A percentile compares a stretch with the other conserved stretches of the same genome.
Evolutionary conservation across 2,797 vertebrate species (phyloP).

Genomic region (Chelon auratus): DNA sequence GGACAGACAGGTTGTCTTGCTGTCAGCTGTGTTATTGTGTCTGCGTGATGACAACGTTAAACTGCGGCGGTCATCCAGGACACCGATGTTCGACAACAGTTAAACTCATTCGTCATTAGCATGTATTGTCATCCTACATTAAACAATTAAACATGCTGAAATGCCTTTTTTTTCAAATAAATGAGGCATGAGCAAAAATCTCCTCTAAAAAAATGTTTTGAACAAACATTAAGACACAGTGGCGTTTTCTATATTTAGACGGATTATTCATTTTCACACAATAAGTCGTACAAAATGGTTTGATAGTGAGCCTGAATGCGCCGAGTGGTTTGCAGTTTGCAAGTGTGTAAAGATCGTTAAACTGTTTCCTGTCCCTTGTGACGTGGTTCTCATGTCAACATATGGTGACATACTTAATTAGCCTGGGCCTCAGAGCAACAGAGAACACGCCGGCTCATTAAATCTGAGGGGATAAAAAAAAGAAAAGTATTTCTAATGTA

Average conservation of each 20-base stretch:
- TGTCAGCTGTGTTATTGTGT: conserved; percentile 53
- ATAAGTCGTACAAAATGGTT: conserved; percentile 2
- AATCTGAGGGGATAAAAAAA: conserved; percentile 4
- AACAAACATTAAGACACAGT: no score
- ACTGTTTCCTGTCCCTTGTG: conserved; percentile 36
- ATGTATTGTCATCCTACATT: conserved; percentile 32
- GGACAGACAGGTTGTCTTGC: conserved; percentile 56
- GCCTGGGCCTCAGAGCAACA: conserved; percentile 35
- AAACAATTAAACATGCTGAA: conserved; percentile 17
- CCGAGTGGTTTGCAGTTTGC: neutral
- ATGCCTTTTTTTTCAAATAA: neutral
- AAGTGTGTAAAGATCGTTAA: conserved; percentile 37
- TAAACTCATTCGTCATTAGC: conserved; percentile 43
- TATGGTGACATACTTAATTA: conserved; percentile 61
- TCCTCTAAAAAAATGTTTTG: neutral
- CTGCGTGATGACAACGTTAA: conserved; percentile 40
- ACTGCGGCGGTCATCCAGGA: conserved; percentile 43
- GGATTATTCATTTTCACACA: conserved; percentile 4
- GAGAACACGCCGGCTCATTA: conserved; percentile 47
- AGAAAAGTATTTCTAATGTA: conserved; percentile 38
- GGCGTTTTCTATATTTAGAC: conserved; percentile 6
- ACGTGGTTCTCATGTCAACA: conserved; percentile 56
- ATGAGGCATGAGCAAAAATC: conserved; percentile 13
- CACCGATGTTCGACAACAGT: conserved; percentile 45
- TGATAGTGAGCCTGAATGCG: neutral